Evolutionary conservation across 2,113 vertebrate genomes (phyloP).

Genomic region (Onychostoma macrolepis): DNA sequence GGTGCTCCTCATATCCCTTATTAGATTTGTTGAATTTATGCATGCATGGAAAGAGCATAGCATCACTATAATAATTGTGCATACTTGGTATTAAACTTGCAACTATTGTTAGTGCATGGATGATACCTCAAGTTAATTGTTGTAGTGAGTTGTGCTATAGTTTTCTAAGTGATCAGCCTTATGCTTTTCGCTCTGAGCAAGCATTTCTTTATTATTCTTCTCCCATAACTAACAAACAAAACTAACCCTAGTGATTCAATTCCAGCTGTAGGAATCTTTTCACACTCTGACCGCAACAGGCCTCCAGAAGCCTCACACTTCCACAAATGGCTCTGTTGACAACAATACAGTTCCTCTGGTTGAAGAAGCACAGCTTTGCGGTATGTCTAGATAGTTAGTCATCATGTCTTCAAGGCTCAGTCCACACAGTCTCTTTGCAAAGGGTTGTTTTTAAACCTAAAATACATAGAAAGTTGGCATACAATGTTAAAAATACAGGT

Average conservation of each 20-base stretch:
- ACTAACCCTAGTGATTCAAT: neutral
- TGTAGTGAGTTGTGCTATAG: neutral
- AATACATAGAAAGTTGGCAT: neutral
- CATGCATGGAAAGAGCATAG: neutral
- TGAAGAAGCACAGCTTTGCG: constrained; percentile 14
- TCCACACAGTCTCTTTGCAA: neutral
- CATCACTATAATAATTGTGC: neutral
- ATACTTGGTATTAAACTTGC: neutral
- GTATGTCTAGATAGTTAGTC: constrained; percentile 24
- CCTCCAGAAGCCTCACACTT: neutral
- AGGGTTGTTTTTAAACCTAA: neutral
- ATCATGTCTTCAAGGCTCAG: neutral
- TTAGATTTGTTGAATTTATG: neutral
- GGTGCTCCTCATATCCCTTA: neutral
- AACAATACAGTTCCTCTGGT: neutral
- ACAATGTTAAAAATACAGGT: neutral
- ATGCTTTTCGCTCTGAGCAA: neutral
- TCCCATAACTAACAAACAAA: neutral
- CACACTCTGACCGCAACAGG: constrained; percentile 36
- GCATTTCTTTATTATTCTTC: neutral
- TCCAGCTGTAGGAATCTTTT: constrained; percentile 36
- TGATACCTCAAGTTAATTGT: neutral
- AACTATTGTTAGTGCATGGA: neutral
- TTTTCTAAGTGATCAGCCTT: neutral
- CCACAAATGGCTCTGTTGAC: neutral